Evolutionary conservation across 1,140 invertebrate genomes (phyloP).

Genomic region (Elysia chlorotica): DNA sequence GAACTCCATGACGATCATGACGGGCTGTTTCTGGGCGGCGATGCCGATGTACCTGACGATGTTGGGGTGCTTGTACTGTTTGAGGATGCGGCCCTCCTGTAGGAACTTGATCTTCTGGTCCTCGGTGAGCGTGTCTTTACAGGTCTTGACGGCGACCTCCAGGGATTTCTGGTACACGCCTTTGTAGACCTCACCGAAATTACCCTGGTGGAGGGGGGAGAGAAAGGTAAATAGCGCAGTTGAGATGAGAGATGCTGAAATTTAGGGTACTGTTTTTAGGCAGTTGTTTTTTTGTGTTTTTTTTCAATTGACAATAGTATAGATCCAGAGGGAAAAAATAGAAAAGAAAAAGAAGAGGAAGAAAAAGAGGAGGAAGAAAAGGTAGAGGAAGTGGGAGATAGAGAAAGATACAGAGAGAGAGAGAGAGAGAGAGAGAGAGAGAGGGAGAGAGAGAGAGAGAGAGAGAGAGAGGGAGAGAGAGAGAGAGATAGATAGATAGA

Average conservation of each 20-base stretch:
- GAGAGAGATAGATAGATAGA: no score
- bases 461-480: no score
- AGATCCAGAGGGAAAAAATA: no score
- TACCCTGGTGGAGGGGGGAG: conserved; percentile 76
- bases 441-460: no score
- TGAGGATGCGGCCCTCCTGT: conserved; percentile 92
- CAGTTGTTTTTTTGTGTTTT: no score
- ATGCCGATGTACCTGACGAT: conserved; percentile 88
- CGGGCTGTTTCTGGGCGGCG: conserved; percentile 95
- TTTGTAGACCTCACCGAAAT: conserved; percentile 96
- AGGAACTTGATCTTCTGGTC: conserved; percentile 96
- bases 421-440: no score
- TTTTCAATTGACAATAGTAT: no score
- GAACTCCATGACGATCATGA: conserved; percentile 99
- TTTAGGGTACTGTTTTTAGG: no score
- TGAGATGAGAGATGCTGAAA: not conserved
- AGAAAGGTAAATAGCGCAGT: not conserved
- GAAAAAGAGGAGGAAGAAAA: no score
- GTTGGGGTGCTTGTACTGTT: conserved; percentile 96
- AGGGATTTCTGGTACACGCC: conserved; percentile 80
- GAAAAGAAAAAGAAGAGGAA: no score
- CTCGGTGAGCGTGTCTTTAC: conserved; percentile 84
- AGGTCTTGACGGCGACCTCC: conserved; percentile 93
- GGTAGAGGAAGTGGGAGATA: no score
- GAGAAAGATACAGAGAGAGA: no score